A percentile compares a stretch with the other conserved stretches of the same genome.
Conservation (phyloP, 2,797 vertebrate species). For the Alosa sapidissima region DNA sequence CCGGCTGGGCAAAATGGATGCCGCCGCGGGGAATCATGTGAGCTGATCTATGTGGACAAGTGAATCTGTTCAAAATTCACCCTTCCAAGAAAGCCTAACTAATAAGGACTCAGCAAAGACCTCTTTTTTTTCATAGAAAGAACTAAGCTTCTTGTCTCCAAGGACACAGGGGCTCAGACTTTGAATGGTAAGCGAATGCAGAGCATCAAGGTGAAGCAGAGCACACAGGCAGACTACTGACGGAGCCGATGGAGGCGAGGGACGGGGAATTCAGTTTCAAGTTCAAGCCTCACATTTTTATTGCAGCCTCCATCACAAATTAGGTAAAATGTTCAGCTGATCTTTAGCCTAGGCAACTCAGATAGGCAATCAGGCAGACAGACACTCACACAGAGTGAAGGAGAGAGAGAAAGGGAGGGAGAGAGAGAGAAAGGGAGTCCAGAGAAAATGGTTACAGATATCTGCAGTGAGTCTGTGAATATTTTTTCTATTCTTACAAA, state of each 20-base stretch:
- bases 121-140: constrained; percentile 24
- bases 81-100: constrained; percentile 44
- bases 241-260: constrained; percentile 34
- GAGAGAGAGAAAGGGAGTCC: background rate
- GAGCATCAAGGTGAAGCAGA: constrained; percentile 25
- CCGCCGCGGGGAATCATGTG: constrained; percentile 33
- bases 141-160: constrained; percentile 40
- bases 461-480: background rate
- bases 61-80: constrained; percentile 44
- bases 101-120: constrained; percentile 48
- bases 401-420: background rate
- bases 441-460: background rate
- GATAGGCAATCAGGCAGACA: background rate
- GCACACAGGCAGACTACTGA: constrained; percentile 28
- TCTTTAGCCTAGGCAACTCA: background rate
- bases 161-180: constrained; percentile 38
- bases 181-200: constrained; percentile 37
- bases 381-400: background rate
- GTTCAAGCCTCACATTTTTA: background rate
- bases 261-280: constrained; percentile 40
- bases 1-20: constrained; percentile 36
- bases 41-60: constrained; percentile 46
- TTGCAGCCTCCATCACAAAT: background rate
- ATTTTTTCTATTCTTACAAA: background rate
- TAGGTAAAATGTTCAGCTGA: background rate